Conservation (phyloP, 2,797 vertebrate genomes). For the Coccyzus lansbergi region DNA sequence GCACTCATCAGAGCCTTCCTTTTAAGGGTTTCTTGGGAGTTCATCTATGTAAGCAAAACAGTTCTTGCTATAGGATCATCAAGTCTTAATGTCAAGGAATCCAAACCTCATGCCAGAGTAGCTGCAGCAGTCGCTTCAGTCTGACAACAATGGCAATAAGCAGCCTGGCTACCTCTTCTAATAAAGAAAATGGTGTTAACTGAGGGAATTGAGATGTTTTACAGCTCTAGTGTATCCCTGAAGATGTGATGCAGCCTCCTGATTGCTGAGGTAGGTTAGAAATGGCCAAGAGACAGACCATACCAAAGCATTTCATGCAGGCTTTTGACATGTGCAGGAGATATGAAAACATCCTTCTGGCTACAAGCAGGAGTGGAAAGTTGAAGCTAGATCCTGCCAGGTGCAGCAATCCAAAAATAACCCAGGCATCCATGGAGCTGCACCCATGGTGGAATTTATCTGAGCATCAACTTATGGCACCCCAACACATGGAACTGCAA, state of each 20-base stretch:
- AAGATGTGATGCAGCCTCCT: not conserved
- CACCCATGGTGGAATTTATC: rapidly evolving
- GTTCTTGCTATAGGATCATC: slow-evolving; percentile 53
- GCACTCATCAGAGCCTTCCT: slow-evolving; percentile 8
- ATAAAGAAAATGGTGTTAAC: not conserved
- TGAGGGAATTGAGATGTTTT: not conserved
- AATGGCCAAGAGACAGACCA: not conserved
- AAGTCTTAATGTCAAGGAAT: slow-evolving; percentile 62
- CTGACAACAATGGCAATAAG: not conserved
- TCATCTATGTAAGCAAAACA: slow-evolving; percentile 50
- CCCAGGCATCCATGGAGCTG: not conserved
- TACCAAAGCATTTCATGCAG: not conserved
- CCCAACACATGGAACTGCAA: rapidly evolving
- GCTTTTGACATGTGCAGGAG: not conserved
- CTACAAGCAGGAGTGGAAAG: not conserved
- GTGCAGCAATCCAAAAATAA: not conserved
- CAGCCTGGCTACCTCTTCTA: rapidly evolving
- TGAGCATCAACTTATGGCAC: not conserved
- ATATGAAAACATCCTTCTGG: not conserved
- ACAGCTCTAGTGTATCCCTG: not conserved
- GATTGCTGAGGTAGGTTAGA: not conserved
- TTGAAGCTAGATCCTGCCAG: not conserved
- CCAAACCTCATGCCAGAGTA: slow-evolving; percentile 58
- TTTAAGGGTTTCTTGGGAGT: slow-evolving; percentile 70
- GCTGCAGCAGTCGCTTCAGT: not conserved